Percentiles rank a stretch among this genome's conserved stretches.
phyloP scores from a whole-genome alignment of 2,113 vertebrate species.

The Struthidea cinerea region DNA sequence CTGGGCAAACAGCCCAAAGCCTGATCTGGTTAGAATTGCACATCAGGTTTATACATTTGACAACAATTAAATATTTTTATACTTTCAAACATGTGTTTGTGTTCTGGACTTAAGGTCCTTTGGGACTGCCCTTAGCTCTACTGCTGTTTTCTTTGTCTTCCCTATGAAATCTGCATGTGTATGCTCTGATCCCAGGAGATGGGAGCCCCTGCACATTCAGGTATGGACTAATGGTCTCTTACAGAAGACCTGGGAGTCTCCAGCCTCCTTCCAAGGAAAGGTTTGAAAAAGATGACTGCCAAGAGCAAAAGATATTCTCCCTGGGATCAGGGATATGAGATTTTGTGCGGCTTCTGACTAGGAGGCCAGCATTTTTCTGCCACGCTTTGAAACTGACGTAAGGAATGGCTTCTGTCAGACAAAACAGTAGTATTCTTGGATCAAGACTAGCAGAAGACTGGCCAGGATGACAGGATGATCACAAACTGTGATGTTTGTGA shows the following conservation, averaged over 20 bases:
- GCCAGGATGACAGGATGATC: not conserved
- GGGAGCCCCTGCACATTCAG: not conserved
- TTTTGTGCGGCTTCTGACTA: not conserved
- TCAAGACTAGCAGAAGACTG: not conserved
- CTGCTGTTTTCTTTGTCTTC: not conserved
- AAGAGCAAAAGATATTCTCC: not conserved
- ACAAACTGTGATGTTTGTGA: not conserved
- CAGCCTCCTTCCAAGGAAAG: not conserved
- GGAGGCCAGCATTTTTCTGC: not conserved
- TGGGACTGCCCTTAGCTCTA: not conserved
- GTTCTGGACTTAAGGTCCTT: constrained; percentile 12
- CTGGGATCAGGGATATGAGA: not conserved
- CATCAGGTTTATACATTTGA: constrained; percentile 58
- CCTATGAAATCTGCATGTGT: not conserved
- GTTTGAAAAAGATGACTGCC: not conserved
- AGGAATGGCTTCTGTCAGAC: not conserved
- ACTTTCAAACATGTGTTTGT: constrained; percentile 43
- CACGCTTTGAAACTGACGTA: not conserved
- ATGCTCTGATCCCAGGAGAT: not conserved
- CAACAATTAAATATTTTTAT: constrained; percentile 53
- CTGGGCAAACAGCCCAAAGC: constrained; percentile 56
- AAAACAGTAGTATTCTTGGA: not conserved
- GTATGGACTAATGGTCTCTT: not conserved
- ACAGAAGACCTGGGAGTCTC: not conserved
- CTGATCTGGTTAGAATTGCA: constrained; percentile 56